Percentiles rank a stretch among this genome's conserved stretches.
phyloP scores from a whole-genome alignment of 2,113 vertebrate species.

The Hassar affinis region DNA sequence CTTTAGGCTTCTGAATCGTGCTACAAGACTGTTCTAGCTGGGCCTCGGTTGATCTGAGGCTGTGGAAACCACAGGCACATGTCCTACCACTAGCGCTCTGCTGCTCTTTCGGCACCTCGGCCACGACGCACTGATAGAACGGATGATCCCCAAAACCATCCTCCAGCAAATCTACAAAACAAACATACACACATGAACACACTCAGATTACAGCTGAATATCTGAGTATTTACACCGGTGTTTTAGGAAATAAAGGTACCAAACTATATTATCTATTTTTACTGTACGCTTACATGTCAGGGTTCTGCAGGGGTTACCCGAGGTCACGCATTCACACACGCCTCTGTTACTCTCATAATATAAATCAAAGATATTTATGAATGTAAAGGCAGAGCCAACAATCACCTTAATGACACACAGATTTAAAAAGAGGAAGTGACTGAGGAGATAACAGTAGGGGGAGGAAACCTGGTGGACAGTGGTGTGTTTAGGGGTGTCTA shows the following conservation, averaged over 20 bases:
- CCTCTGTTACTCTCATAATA: neutral
- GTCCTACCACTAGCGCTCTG: conserved; percentile 62
- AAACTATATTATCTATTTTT: neutral
- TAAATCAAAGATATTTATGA: neutral
- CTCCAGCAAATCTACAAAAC: conserved; percentile 68
- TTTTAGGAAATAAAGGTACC: neutral
- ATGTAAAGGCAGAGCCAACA: neutral
- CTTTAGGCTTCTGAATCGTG: neutral
- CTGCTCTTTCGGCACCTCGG: conserved; percentile 63
- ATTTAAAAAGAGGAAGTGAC: no score
- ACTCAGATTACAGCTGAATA: neutral
- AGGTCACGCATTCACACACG: neutral
- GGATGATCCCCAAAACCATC: conserved; percentile 76
- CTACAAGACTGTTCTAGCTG: no score
- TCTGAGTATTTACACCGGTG: neutral
- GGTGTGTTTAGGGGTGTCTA: no score
- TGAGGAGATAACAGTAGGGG: no score
- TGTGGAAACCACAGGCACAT: neutral
- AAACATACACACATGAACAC: neutral
- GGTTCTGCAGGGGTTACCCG: neutral
- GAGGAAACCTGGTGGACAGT: no score
- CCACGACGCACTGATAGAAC: conserved; percentile 74
- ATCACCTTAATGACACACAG: neutral
- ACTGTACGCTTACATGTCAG: neutral
- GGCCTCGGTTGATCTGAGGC: no score